These are phyloP conservation scores for Leptestheria dahalacensis DNA, from an alignment of 1,140 invertebrate genomes.

Conservation along the genomic window DNA sequence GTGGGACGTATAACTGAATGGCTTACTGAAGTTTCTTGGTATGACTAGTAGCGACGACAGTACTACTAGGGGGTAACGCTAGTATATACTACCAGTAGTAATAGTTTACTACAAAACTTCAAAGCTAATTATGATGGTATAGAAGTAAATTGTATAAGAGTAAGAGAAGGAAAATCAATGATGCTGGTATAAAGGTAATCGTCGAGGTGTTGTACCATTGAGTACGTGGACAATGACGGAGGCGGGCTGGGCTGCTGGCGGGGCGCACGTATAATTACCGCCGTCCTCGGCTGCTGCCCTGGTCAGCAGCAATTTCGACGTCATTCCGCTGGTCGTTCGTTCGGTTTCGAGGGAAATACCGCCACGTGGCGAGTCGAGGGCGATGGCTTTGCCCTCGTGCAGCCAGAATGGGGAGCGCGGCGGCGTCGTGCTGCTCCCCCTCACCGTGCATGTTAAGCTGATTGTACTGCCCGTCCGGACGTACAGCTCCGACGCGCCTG, in stretches of 20 bases:
- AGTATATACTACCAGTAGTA: too few species aligned
- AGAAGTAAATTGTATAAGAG: too few species aligned
- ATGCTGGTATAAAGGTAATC: too few species aligned
- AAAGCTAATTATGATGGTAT: too few species aligned
- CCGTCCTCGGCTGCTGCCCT: slow-evolving; percentile 69
- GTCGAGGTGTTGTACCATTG: too few species aligned
- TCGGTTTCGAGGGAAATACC: slow-evolving; percentile 81
- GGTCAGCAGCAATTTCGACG: slow-evolving; percentile 72
- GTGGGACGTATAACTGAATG: not conserved
- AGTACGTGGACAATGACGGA: slow-evolving; percentile 26
- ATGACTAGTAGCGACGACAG: too few species aligned
- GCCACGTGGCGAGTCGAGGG: slow-evolving; percentile 62
- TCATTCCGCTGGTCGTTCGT: slow-evolving; percentile 71
- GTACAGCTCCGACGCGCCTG: slow-evolving; percentile 49
- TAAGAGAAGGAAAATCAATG: too few species aligned
- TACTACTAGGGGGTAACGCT: too few species aligned
- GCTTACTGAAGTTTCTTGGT: too few species aligned
- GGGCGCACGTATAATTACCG: slow-evolving; percentile 35
- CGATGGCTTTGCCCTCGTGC: slow-evolving; percentile 47
- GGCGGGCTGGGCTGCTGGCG: slow-evolving; percentile 25
- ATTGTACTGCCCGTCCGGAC: slow-evolving; percentile 82
- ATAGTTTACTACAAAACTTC: too few species aligned
- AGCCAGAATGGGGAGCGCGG: slow-evolving; percentile 64
- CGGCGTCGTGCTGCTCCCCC: slow-evolving; percentile 54
- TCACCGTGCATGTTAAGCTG: slow-evolving; percentile 66